Evolutionary conservation across 2,888 invertebrate genomes (phyloP).

Genomic region (Cephus pygmeus): DNA sequence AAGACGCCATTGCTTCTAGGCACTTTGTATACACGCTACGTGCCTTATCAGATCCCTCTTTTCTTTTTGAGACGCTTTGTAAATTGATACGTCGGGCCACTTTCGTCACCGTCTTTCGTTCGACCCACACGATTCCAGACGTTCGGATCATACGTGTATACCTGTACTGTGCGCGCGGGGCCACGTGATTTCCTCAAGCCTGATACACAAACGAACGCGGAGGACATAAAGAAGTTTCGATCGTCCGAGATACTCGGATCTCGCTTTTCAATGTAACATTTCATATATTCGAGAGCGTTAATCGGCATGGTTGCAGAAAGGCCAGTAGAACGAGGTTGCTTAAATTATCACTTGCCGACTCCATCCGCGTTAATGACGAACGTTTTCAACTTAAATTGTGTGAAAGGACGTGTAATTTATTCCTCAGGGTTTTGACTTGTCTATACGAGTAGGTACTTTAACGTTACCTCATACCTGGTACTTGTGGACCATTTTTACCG

Average conservation of each 20-base stretch:
- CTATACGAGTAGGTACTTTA: background rate
- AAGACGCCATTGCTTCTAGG: background rate
- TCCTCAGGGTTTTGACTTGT: background rate
- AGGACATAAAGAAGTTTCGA: background rate
- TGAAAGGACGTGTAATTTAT: conserved; percentile 2
- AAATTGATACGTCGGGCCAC: background rate
- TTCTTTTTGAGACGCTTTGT: background rate
- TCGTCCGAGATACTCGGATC: background rate
- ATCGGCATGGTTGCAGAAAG: conserved; percentile 12
- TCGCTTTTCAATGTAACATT: conserved; percentile 1
- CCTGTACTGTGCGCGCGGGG: background rate
- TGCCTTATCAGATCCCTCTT: background rate
- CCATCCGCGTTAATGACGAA: background rate
- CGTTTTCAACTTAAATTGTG: background rate
- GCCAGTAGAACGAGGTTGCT: conserved; percentile 25
- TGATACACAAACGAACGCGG: background rate
- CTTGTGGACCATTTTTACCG: background rate
- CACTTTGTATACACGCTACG: background rate
- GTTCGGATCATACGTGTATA: background rate
- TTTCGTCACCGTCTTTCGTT: background rate
- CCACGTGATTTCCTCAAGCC: background rate
- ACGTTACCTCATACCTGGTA: background rate
- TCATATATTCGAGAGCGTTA: conserved; percentile 9
- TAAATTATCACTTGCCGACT: conserved; percentile 17
- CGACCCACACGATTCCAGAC: background rate